A percentile compares a stretch with the other conserved stretches of the same genome.
Evolutionary conservation across 1,140 invertebrate genomes (phyloP).

Genomic region (Glossosoma conforme): DNA sequence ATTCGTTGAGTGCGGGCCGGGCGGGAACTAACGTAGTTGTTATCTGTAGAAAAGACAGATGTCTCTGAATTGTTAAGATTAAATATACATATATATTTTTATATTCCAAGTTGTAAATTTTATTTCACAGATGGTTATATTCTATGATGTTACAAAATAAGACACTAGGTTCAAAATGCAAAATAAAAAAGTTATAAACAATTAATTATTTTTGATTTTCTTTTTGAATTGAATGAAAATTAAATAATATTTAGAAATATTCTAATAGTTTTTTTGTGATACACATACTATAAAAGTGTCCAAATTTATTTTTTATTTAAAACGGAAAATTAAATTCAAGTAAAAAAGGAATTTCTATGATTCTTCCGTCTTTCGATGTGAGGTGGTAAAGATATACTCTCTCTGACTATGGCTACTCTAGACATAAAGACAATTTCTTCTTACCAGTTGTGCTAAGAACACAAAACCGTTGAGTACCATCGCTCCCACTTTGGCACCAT

Average conservation of each 20-base stretch:
- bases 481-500: conserved; percentile 67
- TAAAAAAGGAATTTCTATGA: too few species aligned
- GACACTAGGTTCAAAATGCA: too few species aligned
- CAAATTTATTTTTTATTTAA: too few species aligned
- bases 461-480: conserved; percentile 75
- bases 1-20: conserved; percentile 30
- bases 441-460: conserved; percentile 78
- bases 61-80: conserved; percentile 5
- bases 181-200: too few species aligned
- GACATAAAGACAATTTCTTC: conserved; percentile 15
- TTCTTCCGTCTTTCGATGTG: too few species aligned
- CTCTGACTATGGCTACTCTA: too few species aligned
- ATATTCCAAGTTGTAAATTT: not conserved
- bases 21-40: conserved; percentile 42
- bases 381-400: too few species aligned
- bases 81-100: conserved; percentile 7
- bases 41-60: conserved; percentile 42
- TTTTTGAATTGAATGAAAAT: not conserved
- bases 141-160: too few species aligned
- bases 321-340: too few species aligned
- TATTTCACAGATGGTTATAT: conserved; percentile 1
- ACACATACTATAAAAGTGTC: not conserved
- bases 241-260: not conserved
- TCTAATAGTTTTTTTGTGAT: not conserved
- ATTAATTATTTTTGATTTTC: not conserved